Percentiles rank a stretch among this genome's conserved stretches.
Evolutionary conservation across 2,888 invertebrate genomes (phyloP).

Genomic region (Brachypalpus laphriformis): DNA sequence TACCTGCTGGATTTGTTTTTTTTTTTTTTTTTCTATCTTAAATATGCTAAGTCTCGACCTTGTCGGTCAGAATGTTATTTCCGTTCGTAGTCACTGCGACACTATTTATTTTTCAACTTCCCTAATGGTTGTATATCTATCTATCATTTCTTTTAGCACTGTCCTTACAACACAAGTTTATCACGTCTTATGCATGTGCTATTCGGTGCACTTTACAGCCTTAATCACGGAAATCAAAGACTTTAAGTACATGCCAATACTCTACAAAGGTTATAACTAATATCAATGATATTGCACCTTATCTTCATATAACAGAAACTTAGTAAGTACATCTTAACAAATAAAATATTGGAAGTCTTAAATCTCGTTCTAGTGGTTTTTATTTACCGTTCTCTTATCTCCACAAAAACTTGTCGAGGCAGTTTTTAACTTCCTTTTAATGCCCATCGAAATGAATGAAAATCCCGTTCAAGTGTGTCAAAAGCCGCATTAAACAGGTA

Average conservation of each 20-base stretch:
- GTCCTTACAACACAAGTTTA: too few relatives aligned
- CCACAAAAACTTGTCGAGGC: not conserved
- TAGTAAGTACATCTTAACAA: not conserved
- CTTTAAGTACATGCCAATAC: not conserved
- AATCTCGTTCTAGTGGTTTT: not conserved
- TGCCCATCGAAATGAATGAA: not conserved
- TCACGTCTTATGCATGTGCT: too few relatives aligned
- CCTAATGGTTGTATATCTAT: too few relatives aligned
- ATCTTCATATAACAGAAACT: not conserved
- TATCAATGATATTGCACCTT: not conserved
- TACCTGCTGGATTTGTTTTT: too few relatives aligned
- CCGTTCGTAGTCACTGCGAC: too few relatives aligned
- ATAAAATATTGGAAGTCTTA: not conserved
- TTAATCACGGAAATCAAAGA: too few relatives aligned
- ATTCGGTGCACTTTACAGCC: too few relatives aligned
- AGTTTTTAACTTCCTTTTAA: not conserved
- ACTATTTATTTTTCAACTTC: too few relatives aligned
- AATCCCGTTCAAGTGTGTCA: constrained; percentile 1
- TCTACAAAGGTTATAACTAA: not conserved
- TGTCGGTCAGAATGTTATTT: too few relatives aligned
- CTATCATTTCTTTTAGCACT: too few relatives aligned
- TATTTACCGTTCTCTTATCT: not conserved
- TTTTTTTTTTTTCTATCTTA: too few relatives aligned
- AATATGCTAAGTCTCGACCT: too few relatives aligned
- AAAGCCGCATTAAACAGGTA: not conserved